These are phyloP conservation scores for Globodera rostochiensis DNA, from an alignment of 1,140 invertebrate species.

Conservation along the genomic window DNA sequence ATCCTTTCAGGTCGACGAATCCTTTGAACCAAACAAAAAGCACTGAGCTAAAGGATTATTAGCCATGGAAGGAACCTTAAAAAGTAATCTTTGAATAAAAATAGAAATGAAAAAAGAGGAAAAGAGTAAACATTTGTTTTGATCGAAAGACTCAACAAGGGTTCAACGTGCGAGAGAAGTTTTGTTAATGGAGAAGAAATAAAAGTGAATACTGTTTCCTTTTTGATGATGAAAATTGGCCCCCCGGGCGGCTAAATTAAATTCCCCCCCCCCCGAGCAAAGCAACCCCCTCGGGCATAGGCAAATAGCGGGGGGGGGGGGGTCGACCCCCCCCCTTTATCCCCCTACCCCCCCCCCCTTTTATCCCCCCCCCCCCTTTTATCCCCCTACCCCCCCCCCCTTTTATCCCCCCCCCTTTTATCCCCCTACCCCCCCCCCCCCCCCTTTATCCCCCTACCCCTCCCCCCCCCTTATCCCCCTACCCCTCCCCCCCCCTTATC, in stretches of 20 bases:
- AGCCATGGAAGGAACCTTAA: too few relatives aligned
- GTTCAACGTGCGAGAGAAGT: neutral
- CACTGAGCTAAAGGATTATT: neutral
- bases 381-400: too few relatives aligned
- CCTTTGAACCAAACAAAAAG: neutral
- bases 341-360: too few relatives aligned
- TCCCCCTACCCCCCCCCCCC: too few relatives aligned
- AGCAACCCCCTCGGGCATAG: conserved; percentile 7
- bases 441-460: too few relatives aligned
- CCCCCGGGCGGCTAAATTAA: neutral
- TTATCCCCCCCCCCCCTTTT: too few relatives aligned
- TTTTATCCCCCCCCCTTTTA: too few relatives aligned
- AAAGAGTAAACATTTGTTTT: neutral
- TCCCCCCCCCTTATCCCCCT: too few relatives aligned
- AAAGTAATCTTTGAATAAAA: neutral
- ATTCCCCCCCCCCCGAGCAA: neutral
- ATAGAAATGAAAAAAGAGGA: neutral
- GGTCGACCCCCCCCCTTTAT: neutral
- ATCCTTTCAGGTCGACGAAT: neutral
- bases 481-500: too few relatives aligned
- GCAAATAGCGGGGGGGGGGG: too few relatives aligned
- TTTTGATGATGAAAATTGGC: neutral
- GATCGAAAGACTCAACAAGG: neutral
- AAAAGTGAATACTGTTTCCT: neutral
- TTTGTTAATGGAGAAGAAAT: conserved; percentile 6